Evolutionary conservation across 2,797 vertebrate species (phyloP).

Genomic region (Lutjanus campechanus): DNA sequence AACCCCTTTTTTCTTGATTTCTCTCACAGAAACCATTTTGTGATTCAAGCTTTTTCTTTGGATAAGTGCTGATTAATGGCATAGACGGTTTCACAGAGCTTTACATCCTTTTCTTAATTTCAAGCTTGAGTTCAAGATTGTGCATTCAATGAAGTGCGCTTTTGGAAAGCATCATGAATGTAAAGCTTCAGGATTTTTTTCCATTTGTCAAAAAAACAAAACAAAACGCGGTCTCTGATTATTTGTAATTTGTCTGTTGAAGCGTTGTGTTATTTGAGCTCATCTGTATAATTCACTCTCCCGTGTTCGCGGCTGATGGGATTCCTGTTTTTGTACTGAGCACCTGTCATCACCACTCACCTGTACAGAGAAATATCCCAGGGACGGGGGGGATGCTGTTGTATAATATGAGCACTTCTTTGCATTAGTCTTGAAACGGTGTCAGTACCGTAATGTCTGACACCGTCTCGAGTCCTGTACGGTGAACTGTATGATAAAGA

Average conservation of each 20-base stretch:
- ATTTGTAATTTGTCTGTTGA: slow-evolving; percentile 32
- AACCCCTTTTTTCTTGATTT: slow-evolving; percentile 1
- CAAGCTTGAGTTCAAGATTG: slow-evolving; percentile 67
- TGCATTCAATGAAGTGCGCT: slow-evolving; percentile 83
- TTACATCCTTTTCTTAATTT: slow-evolving; percentile 54
- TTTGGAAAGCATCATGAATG: slow-evolving; percentile 83
- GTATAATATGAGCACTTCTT: slow-evolving; percentile 50
- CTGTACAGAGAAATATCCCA: slow-evolving; percentile 26
- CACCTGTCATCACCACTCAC: slow-evolving; percentile 56
- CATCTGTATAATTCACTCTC: slow-evolving; percentile 23
- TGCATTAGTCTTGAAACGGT: slow-evolving; percentile 24
- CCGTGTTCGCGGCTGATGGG: slow-evolving; percentile 23
- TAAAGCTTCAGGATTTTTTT: slow-evolving; percentile 69
- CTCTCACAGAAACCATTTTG: neutral
- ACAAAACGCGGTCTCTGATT: neutral
- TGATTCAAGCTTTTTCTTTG: neutral
- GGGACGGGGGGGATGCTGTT: slow-evolving; percentile 5
- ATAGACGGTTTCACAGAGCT: slow-evolving; percentile 55
- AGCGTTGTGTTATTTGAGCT: slow-evolving; percentile 27
- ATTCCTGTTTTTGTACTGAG: slow-evolving; percentile 48
- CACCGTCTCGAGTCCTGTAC: neutral
- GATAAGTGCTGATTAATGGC: neutral
- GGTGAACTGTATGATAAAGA: slow-evolving; percentile 19
- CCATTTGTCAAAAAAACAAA: slow-evolving; percentile 19
- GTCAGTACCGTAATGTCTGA: slow-evolving; percentile 20